These are phyloP conservation scores for Papilio polyxenes DNA, from an alignment of 1,140 invertebrate species.

Conservation along the genomic window DNA sequence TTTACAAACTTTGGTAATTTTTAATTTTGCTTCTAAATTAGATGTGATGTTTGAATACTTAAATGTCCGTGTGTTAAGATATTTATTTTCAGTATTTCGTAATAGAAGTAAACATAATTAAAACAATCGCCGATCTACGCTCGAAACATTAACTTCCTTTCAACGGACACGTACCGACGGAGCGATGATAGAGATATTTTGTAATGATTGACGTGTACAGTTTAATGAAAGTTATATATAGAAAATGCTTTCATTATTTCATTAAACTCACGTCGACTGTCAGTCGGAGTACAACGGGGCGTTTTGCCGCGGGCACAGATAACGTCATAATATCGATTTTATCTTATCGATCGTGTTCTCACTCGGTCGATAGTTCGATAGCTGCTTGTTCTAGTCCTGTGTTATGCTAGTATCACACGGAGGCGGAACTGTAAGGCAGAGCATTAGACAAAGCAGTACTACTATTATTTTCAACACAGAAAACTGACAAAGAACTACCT, in stretches of 20 bases:
- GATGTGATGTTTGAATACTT: too few species aligned
- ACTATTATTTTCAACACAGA: neutral
- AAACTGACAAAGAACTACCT: neutral
- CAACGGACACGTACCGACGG: slow-evolving; percentile 17
- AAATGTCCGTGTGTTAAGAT: neutral
- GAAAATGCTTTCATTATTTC: slow-evolving; percentile 37
- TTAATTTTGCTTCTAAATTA: too few species aligned
- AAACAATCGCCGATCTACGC: neutral
- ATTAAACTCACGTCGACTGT: slow-evolving; percentile 32
- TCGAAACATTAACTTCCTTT: slow-evolving; percentile 18
- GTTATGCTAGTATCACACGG: neutral
- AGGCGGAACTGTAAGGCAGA: neutral
- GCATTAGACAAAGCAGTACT: neutral
- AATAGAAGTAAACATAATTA: slow-evolving; percentile 15
- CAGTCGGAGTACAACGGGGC: slow-evolving; percentile 23
- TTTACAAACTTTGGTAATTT: too few species aligned
- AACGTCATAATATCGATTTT: slow-evolving; percentile 36
- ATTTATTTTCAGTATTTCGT: slow-evolving; percentile 31
- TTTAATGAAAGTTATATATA: slow-evolving; percentile 28
- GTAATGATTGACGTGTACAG: slow-evolving; percentile 30
- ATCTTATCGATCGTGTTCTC: slow-evolving; percentile 35
- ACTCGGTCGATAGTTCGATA: slow-evolving; percentile 24
- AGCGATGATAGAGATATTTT: slow-evolving; percentile 26
- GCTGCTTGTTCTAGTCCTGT: slow-evolving; percentile 27
- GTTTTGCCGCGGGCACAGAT: slow-evolving; percentile 27